These are phyloP conservation scores for Agrochola macilenta DNA, from an alignment of 2,888 invertebrate genomes.

Conservation along the genomic window DNA sequence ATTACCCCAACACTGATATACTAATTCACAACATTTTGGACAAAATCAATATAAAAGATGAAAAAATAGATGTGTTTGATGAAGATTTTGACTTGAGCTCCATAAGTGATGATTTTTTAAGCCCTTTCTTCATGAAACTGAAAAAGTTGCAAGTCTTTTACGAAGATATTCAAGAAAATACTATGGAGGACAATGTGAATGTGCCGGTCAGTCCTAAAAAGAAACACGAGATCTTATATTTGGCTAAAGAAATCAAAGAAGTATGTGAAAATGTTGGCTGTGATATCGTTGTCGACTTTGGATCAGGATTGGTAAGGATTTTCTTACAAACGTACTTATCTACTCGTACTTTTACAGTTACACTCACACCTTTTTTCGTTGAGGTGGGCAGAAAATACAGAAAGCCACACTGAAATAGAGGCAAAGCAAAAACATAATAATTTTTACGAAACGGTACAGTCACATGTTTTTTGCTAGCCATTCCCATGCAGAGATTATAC, in stretches of 20 bases:
- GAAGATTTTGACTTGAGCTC: slow-evolving; percentile 66
- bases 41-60: slow-evolving; percentile 85
- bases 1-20: slow-evolving; percentile 92
- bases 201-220: slow-evolving; percentile 91
- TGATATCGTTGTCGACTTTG: slow-evolving; percentile 92
- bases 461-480: neutral
- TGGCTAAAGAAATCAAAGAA: slow-evolving; percentile 90
- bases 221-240: slow-evolving; percentile 92
- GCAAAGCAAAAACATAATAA: neutral
- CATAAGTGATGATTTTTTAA: slow-evolving; percentile 70
- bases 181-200: slow-evolving; percentile 68
- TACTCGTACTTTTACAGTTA: neutral
- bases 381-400: neutral
- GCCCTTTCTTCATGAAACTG: slow-evolving; percentile 72
- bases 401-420: neutral
- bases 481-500: neutral
- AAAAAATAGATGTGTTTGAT: slow-evolving; percentile 70
- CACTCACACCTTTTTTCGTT: neutral
- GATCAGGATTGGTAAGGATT: slow-evolving; percentile 92
- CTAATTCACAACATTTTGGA: slow-evolving; percentile 89
- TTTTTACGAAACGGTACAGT: neutral
- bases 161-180: slow-evolving; percentile 65
- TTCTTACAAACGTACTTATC: neutral
- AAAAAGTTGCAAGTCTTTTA: slow-evolving; percentile 70
- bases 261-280: slow-evolving; percentile 86